Evolutionary conservation across 2,113 vertebrate genomes (phyloP), one percentile per base, ranked within the genome.

Genomic region (Galbula dea): DNA sequence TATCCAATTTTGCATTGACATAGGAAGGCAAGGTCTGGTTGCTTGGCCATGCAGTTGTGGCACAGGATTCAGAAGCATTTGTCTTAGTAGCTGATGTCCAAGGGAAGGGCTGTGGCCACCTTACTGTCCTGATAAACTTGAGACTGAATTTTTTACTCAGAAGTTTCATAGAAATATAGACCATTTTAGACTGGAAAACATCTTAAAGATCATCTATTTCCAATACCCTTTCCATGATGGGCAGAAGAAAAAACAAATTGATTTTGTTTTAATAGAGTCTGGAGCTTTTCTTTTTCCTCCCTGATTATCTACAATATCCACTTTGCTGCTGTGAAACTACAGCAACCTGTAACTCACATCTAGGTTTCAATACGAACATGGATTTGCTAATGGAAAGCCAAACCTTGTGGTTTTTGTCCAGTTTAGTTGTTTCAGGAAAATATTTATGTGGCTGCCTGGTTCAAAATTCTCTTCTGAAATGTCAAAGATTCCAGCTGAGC

Each of bases 401-500:
- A 86, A 39, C 11, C 14, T 52, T 1, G 8, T 23, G 32, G 37
- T 52, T 87, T 59, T 45, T 4, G n/a, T 49, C 84, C 55, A 32
- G 13, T 72, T 88, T 89, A 18, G 66, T 91, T 90, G 11, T 73
- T 79, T 36, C 55, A 69, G 76, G 78, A 76, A 76, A 84, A 48
- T 79, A 39, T 76, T 84, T 89, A 80, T 95, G 73, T 69, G 22
- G 17, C 17, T 79, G 57, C 41, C 62, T 81, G 30, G 81, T 94
- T 89, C 57, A 30, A 84, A 94, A 90, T 90, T 32, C 46, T 82
- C 36, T 65, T 57, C 46, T n/a, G 85, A 88, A 91, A 89, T 75
- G 90, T 92, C 72, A 89, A 69, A 92, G 86, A 88, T 84, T 79
- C 88, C 77, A 88, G 37, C 23, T 1, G 9, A 86, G 32, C 14